phyloP scores from a whole-genome alignment of 1,140 invertebrate species.

The Heliconius melpomene region DNA sequence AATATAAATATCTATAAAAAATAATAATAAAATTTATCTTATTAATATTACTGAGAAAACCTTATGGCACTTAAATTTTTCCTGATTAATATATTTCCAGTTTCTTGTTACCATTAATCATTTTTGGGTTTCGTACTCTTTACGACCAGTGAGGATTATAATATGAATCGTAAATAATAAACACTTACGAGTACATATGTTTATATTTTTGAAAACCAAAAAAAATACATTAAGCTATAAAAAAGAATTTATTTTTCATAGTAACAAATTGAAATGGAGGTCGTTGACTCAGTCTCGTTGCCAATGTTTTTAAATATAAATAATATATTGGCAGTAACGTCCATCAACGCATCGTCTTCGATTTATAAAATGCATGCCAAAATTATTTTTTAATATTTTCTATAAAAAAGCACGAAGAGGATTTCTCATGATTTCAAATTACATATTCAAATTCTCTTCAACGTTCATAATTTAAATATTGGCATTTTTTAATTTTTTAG shows the following conservation, averaged over 20 bases:
- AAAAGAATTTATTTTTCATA: not conserved
- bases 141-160: not conserved
- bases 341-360: not conserved
- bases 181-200: not conserved
- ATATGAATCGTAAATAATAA: not conserved
- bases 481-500: too few relatives aligned
- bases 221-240: not conserved
- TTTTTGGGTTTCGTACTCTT: not conserved
- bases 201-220: not conserved
- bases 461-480: too few relatives aligned
- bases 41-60: too few relatives aligned
- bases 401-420: too few relatives aligned
- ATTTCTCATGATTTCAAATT: too few relatives aligned
- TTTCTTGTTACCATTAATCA: too few relatives aligned
- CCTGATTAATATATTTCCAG: too few relatives aligned
- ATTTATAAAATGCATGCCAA: not conserved
- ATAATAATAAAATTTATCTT: too few relatives aligned
- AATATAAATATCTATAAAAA: too few relatives aligned
- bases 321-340: not conserved
- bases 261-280: constrained; percentile 1
- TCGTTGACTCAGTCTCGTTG: not conserved
- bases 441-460: too few relatives aligned
- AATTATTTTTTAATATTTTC: not conserved
- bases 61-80: too few relatives aligned
- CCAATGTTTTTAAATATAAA: constrained; percentile 15